These are phyloP conservation scores for Xenopus borealis DNA, from an alignment of 2,113 vertebrate species.

Conservation along the genomic window DNA sequence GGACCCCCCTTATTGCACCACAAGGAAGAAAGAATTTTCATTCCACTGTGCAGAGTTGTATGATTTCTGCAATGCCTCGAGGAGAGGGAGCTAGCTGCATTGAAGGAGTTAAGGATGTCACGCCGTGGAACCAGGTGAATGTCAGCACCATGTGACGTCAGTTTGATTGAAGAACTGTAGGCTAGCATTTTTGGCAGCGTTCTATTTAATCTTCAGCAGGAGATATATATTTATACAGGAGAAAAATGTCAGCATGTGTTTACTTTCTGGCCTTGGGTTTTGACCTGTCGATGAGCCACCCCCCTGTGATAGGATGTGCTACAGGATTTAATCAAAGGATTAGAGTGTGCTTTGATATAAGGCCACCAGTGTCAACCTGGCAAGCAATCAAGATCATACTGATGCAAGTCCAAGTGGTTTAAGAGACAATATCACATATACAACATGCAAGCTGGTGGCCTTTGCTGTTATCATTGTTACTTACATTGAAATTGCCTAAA, in stretches of 20 bases:
- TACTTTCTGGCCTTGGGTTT: slow-evolving; percentile 18
- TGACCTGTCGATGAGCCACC: slow-evolving; percentile 33
- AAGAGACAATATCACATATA: background rate
- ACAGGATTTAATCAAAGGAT: slow-evolving; percentile 44
- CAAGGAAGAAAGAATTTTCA: background rate
- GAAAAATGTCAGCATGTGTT: slow-evolving; percentile 32
- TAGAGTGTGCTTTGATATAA: slow-evolving; percentile 29
- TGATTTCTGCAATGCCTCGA: too few relatives aligned
- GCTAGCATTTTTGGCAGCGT: background rate
- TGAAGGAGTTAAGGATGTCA: slow-evolving; percentile 8
- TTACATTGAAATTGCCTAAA: background rate
- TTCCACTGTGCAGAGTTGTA: slow-evolving; percentile 4
- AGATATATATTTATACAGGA: slow-evolving; percentile 26
- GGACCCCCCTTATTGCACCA: background rate
- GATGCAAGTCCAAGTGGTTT: slow-evolving; percentile 6
- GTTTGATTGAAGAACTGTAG: slow-evolving; percentile 27
- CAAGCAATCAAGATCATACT: slow-evolving; percentile 27
- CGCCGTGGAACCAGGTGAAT: slow-evolving; percentile 12
- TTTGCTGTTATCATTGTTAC: background rate
- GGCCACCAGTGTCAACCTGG: slow-evolving; percentile 34
- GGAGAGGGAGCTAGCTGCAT: background rate
- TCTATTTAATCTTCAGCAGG: slow-evolving; percentile 19
- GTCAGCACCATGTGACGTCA: slow-evolving; percentile 4
- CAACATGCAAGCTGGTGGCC: background rate
- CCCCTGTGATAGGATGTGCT: slow-evolving; percentile 34